Evolutionary conservation across 2,797 vertebrate genomes (phyloP).

Genomic region (Sebastes goodei): DNA sequence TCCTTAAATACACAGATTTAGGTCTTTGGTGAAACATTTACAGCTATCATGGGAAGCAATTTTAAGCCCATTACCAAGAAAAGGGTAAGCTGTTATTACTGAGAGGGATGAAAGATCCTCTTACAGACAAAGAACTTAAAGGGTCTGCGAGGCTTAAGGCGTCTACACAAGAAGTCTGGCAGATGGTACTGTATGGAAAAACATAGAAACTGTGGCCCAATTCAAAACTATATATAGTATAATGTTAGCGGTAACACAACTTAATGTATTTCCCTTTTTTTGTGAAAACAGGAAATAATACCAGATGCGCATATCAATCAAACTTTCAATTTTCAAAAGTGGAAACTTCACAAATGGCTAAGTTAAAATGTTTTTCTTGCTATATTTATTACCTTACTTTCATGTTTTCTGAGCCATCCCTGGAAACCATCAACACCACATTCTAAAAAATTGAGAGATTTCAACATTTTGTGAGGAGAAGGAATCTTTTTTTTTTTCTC

Average conservation of each 20-base stretch:
- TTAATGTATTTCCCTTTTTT: neutral
- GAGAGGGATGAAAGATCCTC: constrained; percentile 1
- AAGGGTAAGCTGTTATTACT: constrained; percentile 7
- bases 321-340: neutral
- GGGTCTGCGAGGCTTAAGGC: neutral
- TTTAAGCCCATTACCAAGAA: neutral
- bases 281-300: neutral
- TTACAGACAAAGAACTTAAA: neutral
- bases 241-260: neutral
- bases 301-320: neutral
- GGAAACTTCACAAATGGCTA: neutral
- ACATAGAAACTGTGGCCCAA: neutral
- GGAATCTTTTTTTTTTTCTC: neutral
- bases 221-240: neutral
- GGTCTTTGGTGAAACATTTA: constrained; percentile 17
- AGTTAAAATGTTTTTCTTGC: neutral
- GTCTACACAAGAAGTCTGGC: neutral
- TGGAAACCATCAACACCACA: neutral
- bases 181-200: neutral
- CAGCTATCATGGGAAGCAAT: constrained; percentile 8
- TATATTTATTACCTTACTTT: neutral
- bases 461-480: neutral
- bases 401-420: neutral
- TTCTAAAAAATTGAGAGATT: neutral
- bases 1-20: constrained; percentile 43